A percentile compares a stretch with the other conserved stretches of the same genome.
These are phyloP conservation scores for Pelochelys cantorii DNA, from an alignment of 2,797 vertebrate genomes.

Conservation along the genomic window DNA sequence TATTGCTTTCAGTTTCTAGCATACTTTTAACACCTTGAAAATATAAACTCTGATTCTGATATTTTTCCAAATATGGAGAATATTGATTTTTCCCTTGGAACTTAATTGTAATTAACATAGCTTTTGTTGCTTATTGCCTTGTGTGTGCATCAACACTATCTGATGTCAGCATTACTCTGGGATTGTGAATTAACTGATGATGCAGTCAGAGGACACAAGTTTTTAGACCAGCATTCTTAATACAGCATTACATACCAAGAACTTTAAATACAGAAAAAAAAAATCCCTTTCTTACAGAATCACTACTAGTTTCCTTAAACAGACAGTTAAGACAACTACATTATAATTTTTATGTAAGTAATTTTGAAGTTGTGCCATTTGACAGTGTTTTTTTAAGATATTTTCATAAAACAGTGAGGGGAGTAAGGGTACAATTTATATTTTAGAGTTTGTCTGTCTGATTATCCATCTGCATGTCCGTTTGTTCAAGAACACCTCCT, in stretches of 20 bases:
- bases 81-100: background rate
- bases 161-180: background rate
- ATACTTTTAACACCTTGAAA: slow-evolving; percentile 18
- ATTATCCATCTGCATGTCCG: no score
- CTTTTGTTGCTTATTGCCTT: background rate
- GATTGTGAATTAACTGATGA: background rate
- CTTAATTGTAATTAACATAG: background rate
- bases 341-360: background rate
- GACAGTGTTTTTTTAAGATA: background rate
- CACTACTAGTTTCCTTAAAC: background rate
- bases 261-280: background rate
- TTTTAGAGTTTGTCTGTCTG: no score
- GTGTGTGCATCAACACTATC: background rate
- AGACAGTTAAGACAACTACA: background rate
- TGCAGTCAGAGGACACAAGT: background rate
- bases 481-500: no score
- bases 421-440: no score
- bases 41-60: background rate
- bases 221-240: background rate
- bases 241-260: background rate
- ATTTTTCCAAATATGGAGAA: slow-evolving; percentile 31
- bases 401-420: background rate
- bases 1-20: background rate
- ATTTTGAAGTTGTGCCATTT: background rate
- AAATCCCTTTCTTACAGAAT: background rate